phyloP scores from a whole-genome alignment of 2,797 vertebrate species.

The Leontocebus nigricollis region DNA sequence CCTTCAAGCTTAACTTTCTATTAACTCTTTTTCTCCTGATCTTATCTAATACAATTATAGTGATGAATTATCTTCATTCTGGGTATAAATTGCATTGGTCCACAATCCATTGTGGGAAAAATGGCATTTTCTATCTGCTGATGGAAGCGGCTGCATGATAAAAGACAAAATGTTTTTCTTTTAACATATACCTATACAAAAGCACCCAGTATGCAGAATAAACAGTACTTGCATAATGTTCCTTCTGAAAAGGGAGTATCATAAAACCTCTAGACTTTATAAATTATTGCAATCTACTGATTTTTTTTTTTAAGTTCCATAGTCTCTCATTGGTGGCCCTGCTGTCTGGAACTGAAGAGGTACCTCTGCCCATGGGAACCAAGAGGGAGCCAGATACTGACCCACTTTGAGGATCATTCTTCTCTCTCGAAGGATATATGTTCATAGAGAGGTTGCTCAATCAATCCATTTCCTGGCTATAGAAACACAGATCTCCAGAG shows the following conservation, averaged over 20 bases:
- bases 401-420: not conserved
- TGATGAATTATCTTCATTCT: too few relatives aligned
- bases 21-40: not conserved
- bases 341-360: not conserved
- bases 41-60: not conserved
- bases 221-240: not conserved
- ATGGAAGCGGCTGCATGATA: not conserved
- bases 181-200: not conserved
- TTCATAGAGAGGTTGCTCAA: not conserved
- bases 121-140: not conserved
- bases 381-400: not conserved
- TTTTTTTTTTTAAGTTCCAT: not conserved
- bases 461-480: not conserved
- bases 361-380: not conserved
- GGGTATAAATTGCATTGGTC: too few relatives aligned
- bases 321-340: too few relatives aligned
- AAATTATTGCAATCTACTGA: not conserved
- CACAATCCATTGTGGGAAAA: too few relatives aligned
- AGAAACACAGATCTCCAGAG: not conserved
- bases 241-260: not conserved
- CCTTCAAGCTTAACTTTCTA: not conserved
- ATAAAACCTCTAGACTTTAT: not conserved
- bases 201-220: not conserved
- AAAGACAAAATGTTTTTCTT: not conserved
- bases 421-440: not conserved